phyloP scores from a whole-genome alignment of 2,113 vertebrate species.

The Pelecanoides urinatrix region DNA sequence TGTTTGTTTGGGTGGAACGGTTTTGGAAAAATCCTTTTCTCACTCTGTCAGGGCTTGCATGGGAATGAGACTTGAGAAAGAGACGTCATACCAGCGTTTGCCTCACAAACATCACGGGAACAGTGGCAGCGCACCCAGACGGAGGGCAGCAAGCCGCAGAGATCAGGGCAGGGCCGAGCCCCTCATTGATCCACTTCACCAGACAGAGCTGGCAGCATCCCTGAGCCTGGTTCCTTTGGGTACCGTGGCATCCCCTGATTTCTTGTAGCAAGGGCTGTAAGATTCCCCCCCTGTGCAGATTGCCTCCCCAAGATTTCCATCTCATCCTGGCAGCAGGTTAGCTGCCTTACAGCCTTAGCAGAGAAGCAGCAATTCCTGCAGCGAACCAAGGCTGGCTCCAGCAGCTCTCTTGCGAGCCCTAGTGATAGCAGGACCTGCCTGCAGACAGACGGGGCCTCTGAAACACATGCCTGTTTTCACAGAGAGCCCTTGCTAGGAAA shows the following conservation, averaged over 20 bases:
- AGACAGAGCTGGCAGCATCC: background rate
- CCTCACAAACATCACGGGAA: background rate
- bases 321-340: background rate
- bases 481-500: background rate
- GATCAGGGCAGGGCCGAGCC: background rate
- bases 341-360: background rate
- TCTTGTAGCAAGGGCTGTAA: background rate
- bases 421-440: background rate
- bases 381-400: background rate
- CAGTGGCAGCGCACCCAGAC: background rate
- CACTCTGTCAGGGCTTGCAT: background rate
- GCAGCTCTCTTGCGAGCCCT: slow-evolving; percentile 58
- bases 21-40: background rate
- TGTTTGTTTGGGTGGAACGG: background rate
- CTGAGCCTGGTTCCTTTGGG: background rate
- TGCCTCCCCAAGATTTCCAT: background rate
- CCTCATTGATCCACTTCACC: background rate
- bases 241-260: fast-evolving
- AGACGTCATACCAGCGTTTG: background rate
- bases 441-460: background rate
- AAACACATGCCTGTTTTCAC: background rate
- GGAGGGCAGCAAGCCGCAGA: background rate
- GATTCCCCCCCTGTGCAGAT: background rate
- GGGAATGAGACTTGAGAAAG: background rate
- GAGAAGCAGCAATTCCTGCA: background rate